Percentiles rank a stretch among this genome's conserved stretches.
Conservation (phyloP, 2,113 vertebrate species). For the Gnathochromis pfefferi region DNA sequence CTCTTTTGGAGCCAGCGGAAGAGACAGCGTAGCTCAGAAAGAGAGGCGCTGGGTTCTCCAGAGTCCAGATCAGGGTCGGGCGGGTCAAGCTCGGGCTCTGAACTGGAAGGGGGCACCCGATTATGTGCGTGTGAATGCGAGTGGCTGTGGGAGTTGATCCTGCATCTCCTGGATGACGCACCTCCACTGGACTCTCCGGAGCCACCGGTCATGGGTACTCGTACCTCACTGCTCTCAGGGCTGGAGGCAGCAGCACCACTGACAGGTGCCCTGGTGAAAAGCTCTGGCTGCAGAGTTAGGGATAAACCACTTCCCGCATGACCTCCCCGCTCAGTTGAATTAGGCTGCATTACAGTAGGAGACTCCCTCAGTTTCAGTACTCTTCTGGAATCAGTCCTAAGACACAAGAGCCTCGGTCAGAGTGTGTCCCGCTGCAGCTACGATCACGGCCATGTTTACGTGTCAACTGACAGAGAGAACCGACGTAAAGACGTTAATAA, state of each 20-base stretch:
- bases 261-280: conserved; percentile 47
- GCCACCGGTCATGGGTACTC: conserved; percentile 67
- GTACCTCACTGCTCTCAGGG: conserved; percentile 67
- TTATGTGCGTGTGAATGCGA: conserved; percentile 59
- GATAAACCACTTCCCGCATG: conserved; percentile 59
- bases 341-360: conserved; percentile 79
- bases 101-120: conserved; percentile 48
- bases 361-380: conserved; percentile 56
- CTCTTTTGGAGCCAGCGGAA: conserved; percentile 90
- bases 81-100: conserved; percentile 55
- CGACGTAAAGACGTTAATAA: not conserved
- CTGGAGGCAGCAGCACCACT: conserved; percentile 34
- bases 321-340: conserved; percentile 56
- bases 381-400: conserved; percentile 63
- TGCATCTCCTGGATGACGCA: conserved; percentile 58
- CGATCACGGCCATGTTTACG: not conserved
- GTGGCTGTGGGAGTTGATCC: conserved; percentile 64
- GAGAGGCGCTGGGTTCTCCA: conserved; percentile 78
- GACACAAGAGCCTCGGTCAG: not conserved
- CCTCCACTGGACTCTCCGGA: conserved; percentile 67
- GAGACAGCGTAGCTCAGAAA: conserved; percentile 83
- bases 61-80: conserved; percentile 59
- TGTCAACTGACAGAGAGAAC: not conserved
- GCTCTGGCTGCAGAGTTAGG: conserved; percentile 62
- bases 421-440: not conserved